These are phyloP conservation scores for Agrilus planipennis DNA, from an alignment of 1,140 invertebrate species.

Conservation along the genomic window DNA sequence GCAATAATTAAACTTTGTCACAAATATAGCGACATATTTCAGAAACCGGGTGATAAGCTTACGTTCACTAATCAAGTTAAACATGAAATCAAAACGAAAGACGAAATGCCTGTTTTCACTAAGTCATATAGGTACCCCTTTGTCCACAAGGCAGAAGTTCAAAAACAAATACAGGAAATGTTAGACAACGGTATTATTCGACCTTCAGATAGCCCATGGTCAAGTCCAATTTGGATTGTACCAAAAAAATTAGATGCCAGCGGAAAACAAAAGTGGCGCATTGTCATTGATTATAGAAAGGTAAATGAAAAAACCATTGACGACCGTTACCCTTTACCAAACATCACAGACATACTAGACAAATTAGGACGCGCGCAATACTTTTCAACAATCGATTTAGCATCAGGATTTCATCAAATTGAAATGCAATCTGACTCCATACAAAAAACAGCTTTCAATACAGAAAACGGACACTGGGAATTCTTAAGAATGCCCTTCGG, in stretches of 20 bases:
- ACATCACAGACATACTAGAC: conserved; percentile 35
- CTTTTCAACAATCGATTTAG: conserved; percentile 32
- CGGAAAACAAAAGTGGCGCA: too few species aligned
- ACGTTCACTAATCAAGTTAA: too few species aligned
- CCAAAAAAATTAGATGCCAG: conserved; percentile 9
- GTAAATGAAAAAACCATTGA: conserved; percentile 32
- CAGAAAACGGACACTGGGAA: conserved; percentile 15
- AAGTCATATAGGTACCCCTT: conserved; percentile 18
- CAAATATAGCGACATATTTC: too few species aligned
- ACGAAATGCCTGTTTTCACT: conserved; percentile 13
- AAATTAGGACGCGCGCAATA: conserved; percentile 24
- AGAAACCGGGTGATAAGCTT: too few species aligned
- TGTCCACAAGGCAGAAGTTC: conserved; percentile 14
- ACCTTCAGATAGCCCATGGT: conserved; percentile 9
- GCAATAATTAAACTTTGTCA: too few species aligned
- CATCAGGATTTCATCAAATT: conserved; percentile 38
- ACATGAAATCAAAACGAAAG: too few species aligned
- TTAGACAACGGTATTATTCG: conserved; percentile 5
- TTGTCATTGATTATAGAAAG: conserved; percentile 14
- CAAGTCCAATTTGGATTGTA: conserved; percentile 13
- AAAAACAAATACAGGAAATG: conserved; percentile 18
- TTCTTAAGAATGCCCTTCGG: conserved; percentile 18
- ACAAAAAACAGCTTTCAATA: conserved; percentile 33
- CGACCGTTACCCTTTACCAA: conserved; percentile 37
- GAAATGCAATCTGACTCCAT: conserved; percentile 15